phyloP scores from a whole-genome alignment of 2,888 invertebrate genomes.

The Pristionchus maxplancki region DNA sequence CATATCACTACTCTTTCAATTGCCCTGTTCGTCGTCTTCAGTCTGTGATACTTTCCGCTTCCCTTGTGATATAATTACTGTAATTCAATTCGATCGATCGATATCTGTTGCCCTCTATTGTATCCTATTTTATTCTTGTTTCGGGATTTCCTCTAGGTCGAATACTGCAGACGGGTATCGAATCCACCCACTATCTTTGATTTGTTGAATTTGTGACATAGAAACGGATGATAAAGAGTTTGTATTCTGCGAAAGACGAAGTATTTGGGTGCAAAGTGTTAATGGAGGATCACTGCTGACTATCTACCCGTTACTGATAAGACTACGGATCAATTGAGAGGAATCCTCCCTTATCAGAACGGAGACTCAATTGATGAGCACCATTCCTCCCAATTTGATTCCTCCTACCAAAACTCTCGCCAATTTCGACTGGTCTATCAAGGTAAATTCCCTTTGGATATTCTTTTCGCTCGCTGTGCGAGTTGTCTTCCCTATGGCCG shows the following conservation, averaged over 20 bases:
- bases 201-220: conserved; percentile 38
- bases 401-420: conserved; percentile 24
- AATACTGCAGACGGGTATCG: conserved; percentile 12
- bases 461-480: not conserved
- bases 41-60: conserved; percentile 2
- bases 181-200: conserved; percentile 23
- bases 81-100: not conserved
- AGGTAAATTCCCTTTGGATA: not conserved
- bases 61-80: not conserved
- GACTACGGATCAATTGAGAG: not conserved
- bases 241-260: not conserved
- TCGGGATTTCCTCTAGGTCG: conserved; percentile 9
- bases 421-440: conserved; percentile 49
- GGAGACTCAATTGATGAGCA: conserved; percentile 38
- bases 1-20: not conserved
- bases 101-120: not conserved
- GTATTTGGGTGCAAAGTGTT: not conserved
- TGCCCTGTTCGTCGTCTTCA: not conserved
- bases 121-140: not conserved
- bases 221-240: conserved; percentile 20
- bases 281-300: conserved; percentile 7
- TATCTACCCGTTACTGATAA: conserved; percentile 4
- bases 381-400: not conserved
- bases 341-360: not conserved
- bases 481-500: not conserved